phyloP scores from a whole-genome alignment of 2,888 invertebrate species.

The Suillia variegata region DNA sequence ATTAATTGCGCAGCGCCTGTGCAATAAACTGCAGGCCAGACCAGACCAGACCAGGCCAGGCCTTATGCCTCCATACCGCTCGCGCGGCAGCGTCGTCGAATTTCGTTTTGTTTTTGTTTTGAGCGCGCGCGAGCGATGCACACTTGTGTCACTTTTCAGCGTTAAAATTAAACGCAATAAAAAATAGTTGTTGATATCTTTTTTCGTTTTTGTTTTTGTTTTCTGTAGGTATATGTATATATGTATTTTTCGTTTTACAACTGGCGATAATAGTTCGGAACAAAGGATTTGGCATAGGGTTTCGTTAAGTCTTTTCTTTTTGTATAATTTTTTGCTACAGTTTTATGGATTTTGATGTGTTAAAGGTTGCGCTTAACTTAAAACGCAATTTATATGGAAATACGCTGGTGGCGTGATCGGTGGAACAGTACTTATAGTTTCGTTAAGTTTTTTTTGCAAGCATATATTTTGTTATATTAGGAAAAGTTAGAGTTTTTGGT shows the following conservation, averaged over 20 bases:
- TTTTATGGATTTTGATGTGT: neutral
- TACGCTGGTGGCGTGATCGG: neutral
- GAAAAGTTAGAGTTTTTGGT: neutral
- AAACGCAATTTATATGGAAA: neutral
- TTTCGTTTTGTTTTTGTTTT: neutral
- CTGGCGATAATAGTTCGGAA: neutral
- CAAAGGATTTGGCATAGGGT: neutral
- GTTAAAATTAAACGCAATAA: neutral
- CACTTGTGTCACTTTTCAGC: neutral
- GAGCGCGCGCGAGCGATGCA: too few species aligned
- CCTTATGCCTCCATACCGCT: too few species aligned
- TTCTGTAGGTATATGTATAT: too few species aligned
- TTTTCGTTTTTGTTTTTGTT: neutral
- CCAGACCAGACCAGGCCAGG: too few species aligned
- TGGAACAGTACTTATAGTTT: neutral
- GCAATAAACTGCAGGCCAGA: neutral
- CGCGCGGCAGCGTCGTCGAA: neutral
- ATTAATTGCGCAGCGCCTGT: constrained; percentile 55
- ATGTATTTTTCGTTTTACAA: constrained; percentile 14
- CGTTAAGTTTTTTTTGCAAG: constrained; percentile 7
- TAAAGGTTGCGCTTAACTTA: neutral
- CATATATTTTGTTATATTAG: too few species aligned
- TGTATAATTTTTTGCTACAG: too few species aligned
- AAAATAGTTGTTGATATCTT: neutral
- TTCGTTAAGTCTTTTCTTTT: neutral